A percentile compares a stretch with the other conserved stretches of the same genome.
Conservation (phyloP, 2,113 vertebrate genomes). For the Vanacampus margaritifer region DNA sequence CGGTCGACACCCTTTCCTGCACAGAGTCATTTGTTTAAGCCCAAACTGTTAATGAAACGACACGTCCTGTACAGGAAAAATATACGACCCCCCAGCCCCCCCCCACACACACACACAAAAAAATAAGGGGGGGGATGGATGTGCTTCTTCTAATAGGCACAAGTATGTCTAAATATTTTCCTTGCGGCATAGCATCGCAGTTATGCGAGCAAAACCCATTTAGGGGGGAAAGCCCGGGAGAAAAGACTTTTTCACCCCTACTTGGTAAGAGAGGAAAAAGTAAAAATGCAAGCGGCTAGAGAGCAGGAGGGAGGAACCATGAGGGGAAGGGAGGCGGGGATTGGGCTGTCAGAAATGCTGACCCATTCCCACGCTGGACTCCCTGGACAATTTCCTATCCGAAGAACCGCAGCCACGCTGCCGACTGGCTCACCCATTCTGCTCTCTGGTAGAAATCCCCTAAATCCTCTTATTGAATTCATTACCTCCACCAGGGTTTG, state of each 20-base stretch:
- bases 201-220: slow-evolving; percentile 73
- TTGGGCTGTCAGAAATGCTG: slow-evolving; percentile 63
- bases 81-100: no score
- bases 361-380: slow-evolving; percentile 75
- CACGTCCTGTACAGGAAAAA: background rate
- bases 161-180: slow-evolving; percentile 70
- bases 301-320: slow-evolving; percentile 14
- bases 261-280: slow-evolving; percentile 23
- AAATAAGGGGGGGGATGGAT: background rate
- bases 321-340: slow-evolving; percentile 22
- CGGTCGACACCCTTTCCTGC: slow-evolving; percentile 47
- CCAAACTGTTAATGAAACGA: background rate
- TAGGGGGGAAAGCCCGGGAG: slow-evolving; percentile 50
- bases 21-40: background rate
- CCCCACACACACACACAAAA: no score
- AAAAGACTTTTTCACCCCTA: slow-evolving; percentile 62
- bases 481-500: background rate
- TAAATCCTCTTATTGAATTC: background rate
- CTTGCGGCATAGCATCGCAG: slow-evolving; percentile 66
- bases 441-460: slow-evolving; percentile 1
- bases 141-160: slow-evolving; percentile 13
- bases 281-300: slow-evolving; percentile 18
- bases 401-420: slow-evolving; percentile 36
- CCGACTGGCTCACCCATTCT: slow-evolving; percentile 33
- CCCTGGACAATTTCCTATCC: slow-evolving; percentile 50